A percentile compares a stretch with the other conserved stretches of the same genome.
These are phyloP conservation scores for Linnaemya tessellans DNA, from an alignment of 2,888 invertebrate genomes.

Conservation along the genomic window DNA sequence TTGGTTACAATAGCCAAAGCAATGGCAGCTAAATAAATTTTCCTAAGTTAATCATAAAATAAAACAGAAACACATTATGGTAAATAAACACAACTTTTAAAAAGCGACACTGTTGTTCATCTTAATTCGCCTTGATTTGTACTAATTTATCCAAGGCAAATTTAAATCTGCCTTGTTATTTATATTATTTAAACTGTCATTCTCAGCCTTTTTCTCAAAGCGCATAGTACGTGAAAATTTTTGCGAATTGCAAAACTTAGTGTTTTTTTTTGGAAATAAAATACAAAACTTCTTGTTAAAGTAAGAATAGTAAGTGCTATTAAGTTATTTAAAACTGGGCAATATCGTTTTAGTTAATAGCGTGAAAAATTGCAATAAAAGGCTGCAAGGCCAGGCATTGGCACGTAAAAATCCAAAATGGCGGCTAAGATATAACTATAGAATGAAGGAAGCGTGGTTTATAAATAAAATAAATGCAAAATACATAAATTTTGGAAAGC, in stretches of 20 bases:
- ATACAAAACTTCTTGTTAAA: constrained; percentile 1
- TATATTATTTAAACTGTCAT: constrained; percentile 33
- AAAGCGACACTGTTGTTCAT: neutral
- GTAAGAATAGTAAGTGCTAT: constrained; percentile 33
- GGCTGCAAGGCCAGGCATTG: constrained; percentile 53
- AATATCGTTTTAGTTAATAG: neutral
- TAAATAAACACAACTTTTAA: constrained; percentile 23
- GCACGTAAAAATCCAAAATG: constrained; percentile 59
- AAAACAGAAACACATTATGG: neutral
- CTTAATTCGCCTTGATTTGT: too few relatives aligned
- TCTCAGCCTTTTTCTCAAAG: constrained; percentile 24
- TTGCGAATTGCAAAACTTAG: constrained; percentile 27
- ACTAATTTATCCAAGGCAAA: neutral
- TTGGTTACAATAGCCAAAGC: constrained; percentile 79
- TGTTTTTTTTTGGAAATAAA: neutral
- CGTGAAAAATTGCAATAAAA: neutral
- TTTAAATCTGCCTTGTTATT: neutral
- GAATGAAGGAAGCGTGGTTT: constrained; percentile 23
- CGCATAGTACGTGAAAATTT: constrained; percentile 21
- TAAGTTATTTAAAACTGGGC: neutral
- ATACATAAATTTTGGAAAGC: neutral
- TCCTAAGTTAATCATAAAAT: neutral
- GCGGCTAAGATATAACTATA: constrained; percentile 21
- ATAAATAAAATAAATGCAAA: neutral
- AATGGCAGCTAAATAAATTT: constrained; percentile 74